phyloP scores from a whole-genome alignment of 2,797 vertebrate species.

The Peromyscus attwateri region DNA sequence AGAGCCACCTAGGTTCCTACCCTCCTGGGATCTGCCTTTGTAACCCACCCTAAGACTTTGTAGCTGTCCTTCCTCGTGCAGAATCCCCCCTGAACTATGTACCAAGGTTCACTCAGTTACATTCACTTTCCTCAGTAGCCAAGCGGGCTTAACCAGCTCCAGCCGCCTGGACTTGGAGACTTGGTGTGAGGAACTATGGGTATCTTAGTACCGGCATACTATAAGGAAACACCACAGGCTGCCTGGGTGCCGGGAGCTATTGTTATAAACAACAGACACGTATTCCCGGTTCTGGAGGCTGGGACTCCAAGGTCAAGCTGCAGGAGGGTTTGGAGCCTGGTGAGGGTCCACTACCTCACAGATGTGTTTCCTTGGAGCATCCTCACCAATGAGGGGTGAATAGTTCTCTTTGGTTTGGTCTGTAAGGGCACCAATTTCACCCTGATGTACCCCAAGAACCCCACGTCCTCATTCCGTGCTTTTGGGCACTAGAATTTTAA shows the following conservation, averaged over 20 bases:
- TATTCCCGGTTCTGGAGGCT: background rate
- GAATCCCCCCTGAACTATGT: background rate
- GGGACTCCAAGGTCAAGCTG: background rate
- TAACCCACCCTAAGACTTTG: background rate
- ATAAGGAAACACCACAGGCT: background rate
- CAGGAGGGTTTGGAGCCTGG: background rate
- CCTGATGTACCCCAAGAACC: background rate
- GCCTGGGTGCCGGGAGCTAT: background rate
- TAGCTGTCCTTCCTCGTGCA: background rate
- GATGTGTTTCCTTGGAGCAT: background rate
- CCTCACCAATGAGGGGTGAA: rapidly evolving
- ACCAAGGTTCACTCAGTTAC: background rate
- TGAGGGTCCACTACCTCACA: background rate
- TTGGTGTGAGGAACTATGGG: background rate
- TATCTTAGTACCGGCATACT: background rate
- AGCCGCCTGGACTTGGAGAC: background rate
- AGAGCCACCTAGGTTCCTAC: background rate
- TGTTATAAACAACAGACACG: background rate
- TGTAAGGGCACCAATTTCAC: background rate
- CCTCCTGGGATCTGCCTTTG: background rate
- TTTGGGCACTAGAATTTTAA: background rate
- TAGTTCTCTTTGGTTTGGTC: background rate
- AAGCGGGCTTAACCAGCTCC: background rate
- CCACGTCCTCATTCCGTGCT: background rate
- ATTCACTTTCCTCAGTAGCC: background rate